phyloP scores from a whole-genome alignment of 2,888 invertebrate species.

The Tethea ocularis region DNA sequence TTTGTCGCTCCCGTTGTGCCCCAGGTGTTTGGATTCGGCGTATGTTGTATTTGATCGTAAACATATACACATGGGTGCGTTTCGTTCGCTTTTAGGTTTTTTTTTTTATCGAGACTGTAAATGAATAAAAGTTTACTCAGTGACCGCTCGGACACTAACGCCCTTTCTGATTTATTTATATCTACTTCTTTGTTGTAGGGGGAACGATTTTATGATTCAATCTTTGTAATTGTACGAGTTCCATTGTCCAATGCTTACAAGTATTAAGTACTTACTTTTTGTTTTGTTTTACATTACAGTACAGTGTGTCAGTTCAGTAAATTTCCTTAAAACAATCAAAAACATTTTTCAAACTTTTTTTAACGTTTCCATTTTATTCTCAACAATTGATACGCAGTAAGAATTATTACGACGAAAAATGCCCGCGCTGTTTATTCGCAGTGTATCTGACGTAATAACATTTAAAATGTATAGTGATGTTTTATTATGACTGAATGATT shows the following conservation, averaged over 20 bases:
- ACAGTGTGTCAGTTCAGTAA: too few species aligned
- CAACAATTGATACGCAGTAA: neutral
- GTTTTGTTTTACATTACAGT: neutral
- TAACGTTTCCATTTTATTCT: neutral
- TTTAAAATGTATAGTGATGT: neutral
- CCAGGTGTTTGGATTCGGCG: slow-evolving; percentile 37
- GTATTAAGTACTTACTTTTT: too few species aligned
- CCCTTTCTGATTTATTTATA: slow-evolving; percentile 69
- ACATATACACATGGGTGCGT: slow-evolving; percentile 10
- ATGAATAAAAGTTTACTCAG: slow-evolving; percentile 56
- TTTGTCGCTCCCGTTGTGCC: slow-evolving; percentile 39
- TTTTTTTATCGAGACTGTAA: slow-evolving; percentile 54
- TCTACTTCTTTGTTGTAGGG: too few species aligned
- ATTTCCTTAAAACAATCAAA: too few species aligned
- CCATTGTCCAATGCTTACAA: slow-evolving; percentile 8
- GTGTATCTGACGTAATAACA: neutral
- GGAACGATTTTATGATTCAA: slow-evolving; percentile 72
- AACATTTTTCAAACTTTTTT: neutral
- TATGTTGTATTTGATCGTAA: slow-evolving; percentile 14
- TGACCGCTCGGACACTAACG: slow-evolving; percentile 42
- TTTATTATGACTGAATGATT: slow-evolving; percentile 1
- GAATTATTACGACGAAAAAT: neutral
- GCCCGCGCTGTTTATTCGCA: neutral
- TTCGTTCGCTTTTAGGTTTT: slow-evolving; percentile 22
- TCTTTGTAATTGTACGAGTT: slow-evolving; percentile 65